A percentile compares a stretch with the other conserved stretches of the same genome.
Conservation (phyloP, 2,888 invertebrate species). For the Ennomos erosarius region DNA sequence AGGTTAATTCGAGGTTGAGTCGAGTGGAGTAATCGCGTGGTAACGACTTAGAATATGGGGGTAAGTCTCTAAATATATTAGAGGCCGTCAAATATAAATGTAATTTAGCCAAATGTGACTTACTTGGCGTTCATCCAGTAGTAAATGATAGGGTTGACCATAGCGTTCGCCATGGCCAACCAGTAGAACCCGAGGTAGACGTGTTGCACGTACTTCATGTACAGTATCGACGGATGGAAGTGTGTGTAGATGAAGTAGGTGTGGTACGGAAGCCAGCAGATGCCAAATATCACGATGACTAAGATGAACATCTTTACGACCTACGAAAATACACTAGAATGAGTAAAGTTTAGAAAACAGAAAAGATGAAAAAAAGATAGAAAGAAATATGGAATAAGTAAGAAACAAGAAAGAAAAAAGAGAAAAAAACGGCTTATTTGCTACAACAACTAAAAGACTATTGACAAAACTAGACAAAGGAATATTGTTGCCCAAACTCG, state of each 20-base stretch:
- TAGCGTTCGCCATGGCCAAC: conserved; percentile 96
- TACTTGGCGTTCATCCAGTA: conserved; percentile 97
- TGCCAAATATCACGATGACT: conserved; percentile 93
- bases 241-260: conserved; percentile 93
- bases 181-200: conserved; percentile 94
- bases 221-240: conserved; percentile 87
- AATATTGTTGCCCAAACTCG: too few relatives aligned
- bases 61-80: too few relatives aligned
- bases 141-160: conserved; percentile 96
- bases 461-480: too few relatives aligned
- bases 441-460: too few relatives aligned
- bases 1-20: too few relatives aligned
- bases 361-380: too few relatives aligned
- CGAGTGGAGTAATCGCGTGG: too few relatives aligned
- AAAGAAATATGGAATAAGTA: too few relatives aligned
- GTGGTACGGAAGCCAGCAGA: conserved; percentile 96
- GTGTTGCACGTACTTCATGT: conserved; percentile 91
- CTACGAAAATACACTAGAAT: conserved; percentile 79
- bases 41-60: too few relatives aligned
- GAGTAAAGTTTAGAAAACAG: too few relatives aligned
- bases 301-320: conserved; percentile 96
- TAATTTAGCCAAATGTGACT: conserved; percentile 46
- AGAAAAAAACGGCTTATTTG: neutral
- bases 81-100: too few relatives aligned
- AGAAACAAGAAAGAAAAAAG: too few relatives aligned